Conservation (phyloP, 1,140 invertebrate genomes). For the Ericerus pela region DNA sequence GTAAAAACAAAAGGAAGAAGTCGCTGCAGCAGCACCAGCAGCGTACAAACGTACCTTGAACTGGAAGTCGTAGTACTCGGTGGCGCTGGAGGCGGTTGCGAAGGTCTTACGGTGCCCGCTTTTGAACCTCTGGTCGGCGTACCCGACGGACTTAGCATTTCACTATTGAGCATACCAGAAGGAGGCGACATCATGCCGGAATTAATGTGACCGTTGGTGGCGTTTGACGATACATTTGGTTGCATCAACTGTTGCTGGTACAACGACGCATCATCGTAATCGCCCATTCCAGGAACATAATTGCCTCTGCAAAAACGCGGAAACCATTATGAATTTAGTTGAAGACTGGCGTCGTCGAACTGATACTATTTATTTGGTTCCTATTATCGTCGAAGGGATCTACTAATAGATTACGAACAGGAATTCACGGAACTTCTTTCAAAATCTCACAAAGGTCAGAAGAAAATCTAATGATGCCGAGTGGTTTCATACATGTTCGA, state of each 20-base stretch:
- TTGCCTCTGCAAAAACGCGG: neutral
- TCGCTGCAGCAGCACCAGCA: too few species aligned
- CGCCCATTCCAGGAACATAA: neutral
- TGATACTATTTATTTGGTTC: too few species aligned
- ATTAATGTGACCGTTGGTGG: neutral
- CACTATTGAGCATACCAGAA: neutral
- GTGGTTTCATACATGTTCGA: too few species aligned
- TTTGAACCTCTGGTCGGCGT: conserved; percentile 37
- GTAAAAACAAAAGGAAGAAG: too few species aligned
- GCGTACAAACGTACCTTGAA: conserved; percentile 23
- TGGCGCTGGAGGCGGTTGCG: conserved; percentile 71
- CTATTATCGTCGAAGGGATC: too few species aligned
- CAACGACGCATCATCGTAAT: neutral
- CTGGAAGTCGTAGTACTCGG: conserved; percentile 49
- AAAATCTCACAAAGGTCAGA: too few species aligned
- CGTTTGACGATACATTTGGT: neutral
- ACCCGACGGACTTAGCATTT: conserved; percentile 22
- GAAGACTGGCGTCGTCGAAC: too few species aligned
- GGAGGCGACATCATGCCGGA: neutral
- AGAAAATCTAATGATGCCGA: too few species aligned
- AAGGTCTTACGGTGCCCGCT: conserved; percentile 42
- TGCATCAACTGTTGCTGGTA: neutral
- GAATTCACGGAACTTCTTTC: too few species aligned
- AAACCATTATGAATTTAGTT: neutral
- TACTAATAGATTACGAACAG: too few species aligned